Evolutionary conservation across 1,140 invertebrate genomes (phyloP).

Genomic region (Maniola jurtina): DNA sequence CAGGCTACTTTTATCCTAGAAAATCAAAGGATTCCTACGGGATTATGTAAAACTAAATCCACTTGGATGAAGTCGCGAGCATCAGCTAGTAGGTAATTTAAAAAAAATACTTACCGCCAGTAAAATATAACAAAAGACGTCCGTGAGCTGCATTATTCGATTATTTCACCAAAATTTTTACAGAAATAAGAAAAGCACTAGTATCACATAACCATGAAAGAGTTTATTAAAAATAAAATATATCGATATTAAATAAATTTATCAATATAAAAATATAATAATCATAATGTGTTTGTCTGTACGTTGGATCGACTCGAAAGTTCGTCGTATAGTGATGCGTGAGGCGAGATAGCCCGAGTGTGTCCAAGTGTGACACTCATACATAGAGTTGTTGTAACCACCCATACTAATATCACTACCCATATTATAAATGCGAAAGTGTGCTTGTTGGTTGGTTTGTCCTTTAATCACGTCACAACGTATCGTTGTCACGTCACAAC

Average conservation of each 20-base stretch:
- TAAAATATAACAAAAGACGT: constrained; percentile 4
- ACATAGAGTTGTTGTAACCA: constrained; percentile 43
- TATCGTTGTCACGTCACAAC: too few species aligned
- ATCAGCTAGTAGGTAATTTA: too few species aligned
- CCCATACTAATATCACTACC: constrained; percentile 4
- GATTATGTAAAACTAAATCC: too few species aligned
- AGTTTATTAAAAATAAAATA: neutral
- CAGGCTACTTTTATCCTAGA: too few species aligned
- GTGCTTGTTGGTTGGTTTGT: too few species aligned
- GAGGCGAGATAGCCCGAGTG: constrained; percentile 36
- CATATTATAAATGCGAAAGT: too few species aligned
- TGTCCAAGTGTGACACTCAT: constrained; percentile 41
- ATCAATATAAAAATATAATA: neutral
- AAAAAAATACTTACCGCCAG: neutral
- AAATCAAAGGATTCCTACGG: too few species aligned
- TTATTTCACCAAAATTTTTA: constrained; percentile 1
- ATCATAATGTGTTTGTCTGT: neutral
- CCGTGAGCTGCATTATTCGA: neutral
- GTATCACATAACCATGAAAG: neutral
- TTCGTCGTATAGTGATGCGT: constrained; percentile 37
- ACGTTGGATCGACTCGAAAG: constrained; percentile 47
- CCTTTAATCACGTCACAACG: too few species aligned
- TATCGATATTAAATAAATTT: too few species aligned
- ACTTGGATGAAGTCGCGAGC: too few species aligned
- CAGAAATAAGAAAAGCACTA: constrained; percentile 7